phyloP scores from a whole-genome alignment of 2,797 vertebrate genomes.

The Telmatherina bonti region DNA sequence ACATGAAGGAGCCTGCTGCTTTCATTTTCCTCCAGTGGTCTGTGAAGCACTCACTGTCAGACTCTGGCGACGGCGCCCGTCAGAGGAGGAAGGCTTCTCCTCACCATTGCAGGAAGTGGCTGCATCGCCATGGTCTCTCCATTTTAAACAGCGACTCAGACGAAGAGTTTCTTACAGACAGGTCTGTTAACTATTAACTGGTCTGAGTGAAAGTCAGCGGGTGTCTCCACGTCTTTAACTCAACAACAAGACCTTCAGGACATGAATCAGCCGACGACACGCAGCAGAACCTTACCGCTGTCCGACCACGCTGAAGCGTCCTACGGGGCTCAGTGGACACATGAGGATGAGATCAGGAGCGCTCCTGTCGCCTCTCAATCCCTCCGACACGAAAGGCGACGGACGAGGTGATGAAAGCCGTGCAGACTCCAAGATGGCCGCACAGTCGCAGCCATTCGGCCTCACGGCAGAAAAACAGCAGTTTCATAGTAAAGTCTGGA shows the following conservation, averaged over 20 bases:
- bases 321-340: too few species aligned
- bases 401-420: conserved; percentile 5
- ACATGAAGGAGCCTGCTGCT: conserved; percentile 32
- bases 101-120: conserved; percentile 21
- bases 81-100: conserved; percentile 21
- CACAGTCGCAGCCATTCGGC: background rate
- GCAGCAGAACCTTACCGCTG: background rate
- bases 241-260: background rate
- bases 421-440: too few species aligned
- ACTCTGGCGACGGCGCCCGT: conserved; percentile 20
- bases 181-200: too few species aligned
- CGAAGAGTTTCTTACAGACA: background rate
- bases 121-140: background rate
- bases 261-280: background rate
- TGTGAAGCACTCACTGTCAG: conserved; percentile 34
- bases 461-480: background rate
- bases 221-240: background rate
- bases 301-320: too few species aligned
- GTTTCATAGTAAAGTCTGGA: background rate
- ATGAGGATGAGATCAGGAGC: conserved; percentile 18
- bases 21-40: conserved; percentile 38
- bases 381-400: conserved; percentile 14
- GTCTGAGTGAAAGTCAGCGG: background rate
- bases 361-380: background rate
- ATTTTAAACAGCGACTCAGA: background rate